phyloP scores from a whole-genome alignment of 2,888 invertebrate genomes.

The Helicoverpa assulta region DNA sequence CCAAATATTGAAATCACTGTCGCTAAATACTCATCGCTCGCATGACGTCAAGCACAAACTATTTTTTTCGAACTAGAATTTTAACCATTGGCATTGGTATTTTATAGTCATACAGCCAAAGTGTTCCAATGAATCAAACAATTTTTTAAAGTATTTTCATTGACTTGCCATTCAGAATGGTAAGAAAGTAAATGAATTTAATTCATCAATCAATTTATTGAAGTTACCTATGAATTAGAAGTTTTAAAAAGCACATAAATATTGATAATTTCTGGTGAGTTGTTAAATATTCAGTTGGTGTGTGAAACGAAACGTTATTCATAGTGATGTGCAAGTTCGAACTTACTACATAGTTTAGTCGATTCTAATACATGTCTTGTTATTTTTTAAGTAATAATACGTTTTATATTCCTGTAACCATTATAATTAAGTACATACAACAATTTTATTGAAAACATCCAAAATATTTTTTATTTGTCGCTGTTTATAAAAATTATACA shows the following conservation, averaged over 20 bases:
- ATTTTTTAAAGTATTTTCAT: too few species aligned
- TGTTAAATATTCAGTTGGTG: neutral
- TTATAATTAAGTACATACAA: too few species aligned
- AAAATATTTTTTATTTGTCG: too few species aligned
- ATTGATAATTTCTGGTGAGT: neutral
- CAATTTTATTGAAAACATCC: too few species aligned
- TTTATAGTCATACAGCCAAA: constrained; percentile 39
- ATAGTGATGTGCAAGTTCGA: neutral
- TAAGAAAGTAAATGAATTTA: neutral
- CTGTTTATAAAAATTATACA: too few species aligned
- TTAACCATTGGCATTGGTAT: constrained; percentile 36
- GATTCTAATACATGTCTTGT: neutral
- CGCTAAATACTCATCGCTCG: constrained; percentile 83
- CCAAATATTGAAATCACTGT: constrained; percentile 81
- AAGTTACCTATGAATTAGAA: accelerated
- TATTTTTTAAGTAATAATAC: too few species aligned
- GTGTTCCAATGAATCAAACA: neutral
- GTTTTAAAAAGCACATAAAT: neutral
- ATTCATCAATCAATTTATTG: neutral
- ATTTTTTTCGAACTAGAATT: constrained; percentile 60
- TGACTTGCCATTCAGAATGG: neutral
- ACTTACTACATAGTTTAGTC: neutral
- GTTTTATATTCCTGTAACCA: too few species aligned
- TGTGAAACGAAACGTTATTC: neutral
- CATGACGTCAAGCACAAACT: constrained; percentile 86